Evolutionary conservation across 2,888 invertebrate genomes (phyloP).

Genomic region (Cybosia mesomella): DNA sequence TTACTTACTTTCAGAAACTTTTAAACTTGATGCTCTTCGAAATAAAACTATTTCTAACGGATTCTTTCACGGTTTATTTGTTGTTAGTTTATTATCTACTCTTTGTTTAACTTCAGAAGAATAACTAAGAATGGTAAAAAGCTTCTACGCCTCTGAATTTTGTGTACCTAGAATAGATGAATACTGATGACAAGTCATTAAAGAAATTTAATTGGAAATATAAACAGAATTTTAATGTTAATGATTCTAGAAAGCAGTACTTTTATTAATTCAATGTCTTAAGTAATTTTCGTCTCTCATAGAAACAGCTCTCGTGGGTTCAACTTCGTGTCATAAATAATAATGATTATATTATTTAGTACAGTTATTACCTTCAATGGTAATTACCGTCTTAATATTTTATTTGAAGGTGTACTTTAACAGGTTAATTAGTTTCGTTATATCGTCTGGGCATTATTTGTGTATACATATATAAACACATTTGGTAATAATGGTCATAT

Average conservation of each 20-base stretch:
- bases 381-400: conserved; percentile 17
- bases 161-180: not conserved
- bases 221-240: conserved; percentile 24
- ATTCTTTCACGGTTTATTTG: too few relatives aligned
- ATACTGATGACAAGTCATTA: not conserved
- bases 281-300: conserved; percentile 25
- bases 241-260: conserved; percentile 22
- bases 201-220: conserved; percentile 9
- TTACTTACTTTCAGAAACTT: too few relatives aligned
- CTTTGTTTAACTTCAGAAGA: too few relatives aligned
- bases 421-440: conserved; percentile 11
- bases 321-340: conserved; percentile 27
- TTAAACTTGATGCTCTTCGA: too few relatives aligned
- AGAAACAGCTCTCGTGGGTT: conserved; percentile 22
- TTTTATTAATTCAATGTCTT: conserved; percentile 28
- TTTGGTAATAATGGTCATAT: too few relatives aligned
- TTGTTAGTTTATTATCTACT: too few relatives aligned
- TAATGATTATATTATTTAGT: conserved; percentile 25
- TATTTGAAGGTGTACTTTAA: conserved; percentile 1
- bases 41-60: too few relatives aligned
- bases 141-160: too few relatives aligned
- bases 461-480: not conserved
- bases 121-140: not conserved
- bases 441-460: not conserved
- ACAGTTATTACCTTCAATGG: conserved; percentile 12